Evolutionary conservation across 2,113 vertebrate genomes (phyloP), one percentile per base, ranked within the genome.

Genomic region (Alces alces): DNA sequence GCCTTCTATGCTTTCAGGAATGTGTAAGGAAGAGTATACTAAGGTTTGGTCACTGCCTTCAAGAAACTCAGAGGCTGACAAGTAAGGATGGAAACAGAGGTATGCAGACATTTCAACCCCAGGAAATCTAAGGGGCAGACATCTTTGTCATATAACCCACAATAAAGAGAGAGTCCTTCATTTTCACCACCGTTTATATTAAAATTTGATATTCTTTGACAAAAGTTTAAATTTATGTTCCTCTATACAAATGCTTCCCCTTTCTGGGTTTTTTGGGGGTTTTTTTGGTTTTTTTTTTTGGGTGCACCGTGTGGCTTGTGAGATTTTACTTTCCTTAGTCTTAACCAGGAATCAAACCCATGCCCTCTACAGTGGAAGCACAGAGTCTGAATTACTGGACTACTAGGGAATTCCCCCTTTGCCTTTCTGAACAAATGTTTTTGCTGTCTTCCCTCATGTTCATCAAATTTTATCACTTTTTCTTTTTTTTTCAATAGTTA

Each of bases 91-190:
- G 6, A 50, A 55, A n/a, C 27, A 78, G 55, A n/a, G 28, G 1
- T 8, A 13, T 4, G 19, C 21, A 9, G 55, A n/a, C 54, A 27
- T 60, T 30, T 28, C 5, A 36, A 30, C 5, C 39, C 11, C 11
- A 70, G 28, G 60, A 79, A 45, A 76, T 21, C 17, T 39, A 14
- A 54, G 17, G 16, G 6, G 9, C 1, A 25, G 8, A 6, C 1
- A 1, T 12, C 3, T 9, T 1, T 28, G 33, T 2, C 19, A 17
- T 21, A 12, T 21, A 85, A 15, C 14, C 2, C 3, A 45, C 8
- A 43, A 1, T 78, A 4, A 10, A 54, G n/a, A 91, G 58, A 33
- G 6, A 39, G 36, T 8, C 5, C 23, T 86, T 36, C 3, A 5
- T 76, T 82, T 92, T 84, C 23, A 15, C 2, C 39, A 93, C 16